These are phyloP conservation scores for Scaptomyza caliginosa DNA, from an alignment of 2,888 invertebrate species.

Conservation along the genomic window DNA sequence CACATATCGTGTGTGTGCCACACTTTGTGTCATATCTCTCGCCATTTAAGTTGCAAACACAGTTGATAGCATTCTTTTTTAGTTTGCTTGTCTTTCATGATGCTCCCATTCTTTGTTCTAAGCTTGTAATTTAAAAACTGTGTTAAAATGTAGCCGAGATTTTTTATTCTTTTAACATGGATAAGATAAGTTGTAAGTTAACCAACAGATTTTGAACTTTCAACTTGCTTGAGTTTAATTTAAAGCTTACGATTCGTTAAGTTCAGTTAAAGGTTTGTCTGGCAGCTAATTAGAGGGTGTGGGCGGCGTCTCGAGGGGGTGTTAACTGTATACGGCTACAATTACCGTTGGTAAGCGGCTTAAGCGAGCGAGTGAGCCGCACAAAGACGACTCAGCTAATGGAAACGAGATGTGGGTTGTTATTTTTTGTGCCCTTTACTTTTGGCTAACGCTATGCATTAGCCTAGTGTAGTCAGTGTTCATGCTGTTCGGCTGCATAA, in stretches of 20 bases:
- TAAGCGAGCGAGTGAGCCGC: constrained; percentile 35
- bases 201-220: constrained; percentile 26
- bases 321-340: constrained; percentile 33
- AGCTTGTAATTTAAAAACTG: background rate
- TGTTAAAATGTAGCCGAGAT: no score
- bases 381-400: constrained; percentile 31
- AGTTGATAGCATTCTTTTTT: constrained; percentile 22
- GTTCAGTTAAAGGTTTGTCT: constrained; percentile 43
- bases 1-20: constrained; percentile 48
- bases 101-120: constrained; percentile 9
- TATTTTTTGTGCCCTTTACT: background rate
- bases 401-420: constrained; percentile 4
- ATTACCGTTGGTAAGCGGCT: constrained; percentile 70
- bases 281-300: constrained; percentile 11
- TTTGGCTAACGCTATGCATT: constrained; percentile 10
- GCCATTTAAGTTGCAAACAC: constrained; percentile 23
- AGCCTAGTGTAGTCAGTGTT: constrained; percentile 42
- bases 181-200: no score
- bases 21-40: constrained; percentile 30
- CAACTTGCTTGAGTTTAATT: background rate
- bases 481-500: constrained; percentile 56
- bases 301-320: background rate
- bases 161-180: no score
- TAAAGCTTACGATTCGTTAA: constrained; percentile 1
- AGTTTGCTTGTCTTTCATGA: background rate